phyloP scores from a whole-genome alignment of 2,888 invertebrate species.

The Coecobrya sp. region DNA sequence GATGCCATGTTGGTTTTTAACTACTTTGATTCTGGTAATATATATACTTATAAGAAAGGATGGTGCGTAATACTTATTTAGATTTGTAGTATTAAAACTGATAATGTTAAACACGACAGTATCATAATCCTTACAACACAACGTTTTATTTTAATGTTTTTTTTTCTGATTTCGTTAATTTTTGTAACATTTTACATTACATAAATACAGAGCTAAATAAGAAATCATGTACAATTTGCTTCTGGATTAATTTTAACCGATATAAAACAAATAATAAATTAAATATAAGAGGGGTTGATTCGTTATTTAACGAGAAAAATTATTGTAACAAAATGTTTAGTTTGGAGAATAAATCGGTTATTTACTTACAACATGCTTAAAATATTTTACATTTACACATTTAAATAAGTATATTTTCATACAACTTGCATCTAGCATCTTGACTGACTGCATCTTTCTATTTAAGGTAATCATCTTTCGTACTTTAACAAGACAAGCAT shows the following conservation, averaged over 20 bases:
- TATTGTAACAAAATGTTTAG: no score
- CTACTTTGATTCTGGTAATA: neutral
- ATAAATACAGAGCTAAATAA: neutral
- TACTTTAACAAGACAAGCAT: neutral
- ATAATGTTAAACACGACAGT: constrained; percentile 39
- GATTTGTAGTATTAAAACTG: constrained; percentile 5
- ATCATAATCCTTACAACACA: neutral
- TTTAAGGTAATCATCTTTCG: neutral
- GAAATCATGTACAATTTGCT: neutral
- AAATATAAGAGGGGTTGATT: neutral
- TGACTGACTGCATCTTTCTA: neutral
- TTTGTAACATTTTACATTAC: neutral
- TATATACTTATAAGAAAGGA: neutral
- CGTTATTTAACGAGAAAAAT: no score
- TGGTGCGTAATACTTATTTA: neutral
- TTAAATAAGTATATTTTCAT: no score
- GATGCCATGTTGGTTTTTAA: neutral
- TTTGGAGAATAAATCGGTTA: no score
- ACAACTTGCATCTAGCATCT: no score
- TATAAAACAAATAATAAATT: neutral
- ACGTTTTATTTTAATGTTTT: neutral
- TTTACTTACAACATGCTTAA: no score
- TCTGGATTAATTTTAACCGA: neutral
- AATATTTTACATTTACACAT: no score
- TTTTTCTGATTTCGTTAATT: neutral